Conservation (phyloP, 64 coral and sea anemone genomes). For the Dendrophyllia cribrosa region DNA sequence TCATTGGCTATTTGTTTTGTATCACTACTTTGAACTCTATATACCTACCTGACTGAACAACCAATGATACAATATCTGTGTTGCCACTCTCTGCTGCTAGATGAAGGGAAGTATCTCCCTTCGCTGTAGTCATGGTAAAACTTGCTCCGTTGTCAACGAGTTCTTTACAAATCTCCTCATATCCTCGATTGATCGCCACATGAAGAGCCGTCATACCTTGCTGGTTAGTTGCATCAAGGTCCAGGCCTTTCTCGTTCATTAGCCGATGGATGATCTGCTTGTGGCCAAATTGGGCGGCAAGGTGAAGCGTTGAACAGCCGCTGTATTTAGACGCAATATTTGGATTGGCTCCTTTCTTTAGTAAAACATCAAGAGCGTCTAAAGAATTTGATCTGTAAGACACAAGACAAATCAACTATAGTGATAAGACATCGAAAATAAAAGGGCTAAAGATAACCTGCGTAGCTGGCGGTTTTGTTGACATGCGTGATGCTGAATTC, state of each 20-base stretch:
- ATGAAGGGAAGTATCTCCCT: conserved; percentile 19
- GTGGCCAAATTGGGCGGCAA: conserved; percentile 17
- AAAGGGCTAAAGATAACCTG: too few relatives aligned
- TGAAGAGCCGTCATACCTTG: conserved; percentile 49
- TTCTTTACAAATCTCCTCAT: conserved; percentile 12
- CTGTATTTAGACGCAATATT: neutral
- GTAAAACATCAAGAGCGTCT: conserved; percentile 1
- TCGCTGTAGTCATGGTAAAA: conserved; percentile 4
- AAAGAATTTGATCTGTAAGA: conserved; percentile 1
- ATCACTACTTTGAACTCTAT: too few relatives aligned
- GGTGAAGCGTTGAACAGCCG: neutral
- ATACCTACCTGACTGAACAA: conserved; percentile 33
- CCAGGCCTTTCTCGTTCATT: neutral
- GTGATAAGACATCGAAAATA: too few relatives aligned
- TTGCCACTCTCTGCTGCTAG: conserved; percentile 14
- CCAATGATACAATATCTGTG: neutral
- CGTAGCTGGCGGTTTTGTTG: too few relatives aligned
- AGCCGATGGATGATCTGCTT: conserved; percentile 14
- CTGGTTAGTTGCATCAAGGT: conserved; percentile 21
- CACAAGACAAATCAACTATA: neutral
- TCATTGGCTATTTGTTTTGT: too few relatives aligned
- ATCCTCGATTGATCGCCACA: conserved; percentile 9
- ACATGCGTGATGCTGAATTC: too few relatives aligned
- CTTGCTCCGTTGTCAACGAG: conserved; percentile 37
- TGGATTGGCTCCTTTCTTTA: neutral